These are phyloP conservation scores for Mus caroli DNA, from an alignment of 2,797 vertebrate genomes.

Conservation along the genomic window DNA sequence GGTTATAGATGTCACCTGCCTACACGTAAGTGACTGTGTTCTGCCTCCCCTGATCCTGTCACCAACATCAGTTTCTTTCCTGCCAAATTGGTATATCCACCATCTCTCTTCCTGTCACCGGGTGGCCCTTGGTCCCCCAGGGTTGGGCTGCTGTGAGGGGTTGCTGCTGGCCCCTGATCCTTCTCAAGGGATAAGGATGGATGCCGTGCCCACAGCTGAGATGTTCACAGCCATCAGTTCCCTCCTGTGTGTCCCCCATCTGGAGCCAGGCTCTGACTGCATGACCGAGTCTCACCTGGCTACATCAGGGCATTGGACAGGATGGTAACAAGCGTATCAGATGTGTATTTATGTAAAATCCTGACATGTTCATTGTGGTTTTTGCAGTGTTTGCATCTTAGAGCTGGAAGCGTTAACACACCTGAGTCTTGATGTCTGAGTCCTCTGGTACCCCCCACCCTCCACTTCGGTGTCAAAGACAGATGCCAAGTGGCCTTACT, in stretches of 20 bases:
- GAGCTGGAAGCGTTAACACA: background rate
- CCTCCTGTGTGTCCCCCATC: fast-evolving
- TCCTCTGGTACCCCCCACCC: background rate
- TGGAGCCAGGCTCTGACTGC: background rate
- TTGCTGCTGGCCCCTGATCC: background rate
- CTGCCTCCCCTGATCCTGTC: background rate
- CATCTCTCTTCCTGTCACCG: background rate
- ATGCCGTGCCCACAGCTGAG: fast-evolving
- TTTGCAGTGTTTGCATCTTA: background rate
- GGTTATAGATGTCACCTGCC: background rate
- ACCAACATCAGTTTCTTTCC: background rate
- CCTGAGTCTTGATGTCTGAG: background rate
- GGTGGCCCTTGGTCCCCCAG: background rate
- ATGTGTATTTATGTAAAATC: background rate
- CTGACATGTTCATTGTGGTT: background rate
- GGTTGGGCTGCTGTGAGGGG: background rate
- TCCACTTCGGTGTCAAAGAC: background rate
- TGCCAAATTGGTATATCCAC: background rate
- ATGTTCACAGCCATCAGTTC: background rate
- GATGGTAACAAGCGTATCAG: background rate
- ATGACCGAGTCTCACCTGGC: background rate
- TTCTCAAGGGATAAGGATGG: background rate
- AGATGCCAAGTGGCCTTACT: background rate
- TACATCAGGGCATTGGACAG: fast-evolving
- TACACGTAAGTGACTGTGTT: background rate